phyloP scores from a whole-genome alignment of 2,888 invertebrate species.

The Perizoma flavofasciatum region DNA sequence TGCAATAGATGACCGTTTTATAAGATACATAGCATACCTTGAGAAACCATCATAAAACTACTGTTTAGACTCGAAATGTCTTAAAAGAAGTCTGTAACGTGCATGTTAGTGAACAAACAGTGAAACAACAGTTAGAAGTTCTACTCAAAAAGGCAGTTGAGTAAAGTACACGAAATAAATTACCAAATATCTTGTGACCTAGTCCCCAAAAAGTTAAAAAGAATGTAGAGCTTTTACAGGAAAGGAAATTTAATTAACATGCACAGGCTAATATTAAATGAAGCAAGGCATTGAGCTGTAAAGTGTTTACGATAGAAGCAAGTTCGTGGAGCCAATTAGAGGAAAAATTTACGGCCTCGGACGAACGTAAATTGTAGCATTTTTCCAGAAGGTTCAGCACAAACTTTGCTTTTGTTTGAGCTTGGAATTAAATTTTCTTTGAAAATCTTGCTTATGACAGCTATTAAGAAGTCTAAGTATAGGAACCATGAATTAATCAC shows the following conservation, averaged over 20 bases:
- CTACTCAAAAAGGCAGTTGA: too few relatives aligned
- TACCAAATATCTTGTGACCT: too few relatives aligned
- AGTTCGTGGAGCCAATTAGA: constrained; percentile 76
- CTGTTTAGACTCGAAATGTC: too few relatives aligned
- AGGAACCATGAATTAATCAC: too few relatives aligned
- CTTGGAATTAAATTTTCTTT: not conserved
- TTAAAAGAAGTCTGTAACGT: too few relatives aligned
- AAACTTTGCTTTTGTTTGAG: constrained; percentile 10
- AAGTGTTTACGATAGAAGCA: constrained; percentile 71
- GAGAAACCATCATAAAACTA: too few relatives aligned
- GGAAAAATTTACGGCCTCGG: constrained; percentile 70
- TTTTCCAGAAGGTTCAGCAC: constrained; percentile 52
- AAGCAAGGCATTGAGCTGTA: constrained; percentile 70
- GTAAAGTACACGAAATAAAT: too few relatives aligned
- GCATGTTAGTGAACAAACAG: too few relatives aligned
- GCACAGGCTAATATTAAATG: constrained; percentile 58
- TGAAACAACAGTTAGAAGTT: too few relatives aligned
- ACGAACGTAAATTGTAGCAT: constrained; percentile 76
- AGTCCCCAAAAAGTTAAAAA: not conserved
- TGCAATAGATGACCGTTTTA: too few relatives aligned
- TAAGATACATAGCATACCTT: too few relatives aligned
- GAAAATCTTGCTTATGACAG: constrained; percentile 2
- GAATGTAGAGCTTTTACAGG: not conserved
- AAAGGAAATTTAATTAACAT: constrained; percentile 10
- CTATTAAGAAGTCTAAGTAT: not conserved